Conservation (phyloP, 2,888 invertebrate genomes). For the Heliconius ethilla region DNA sequence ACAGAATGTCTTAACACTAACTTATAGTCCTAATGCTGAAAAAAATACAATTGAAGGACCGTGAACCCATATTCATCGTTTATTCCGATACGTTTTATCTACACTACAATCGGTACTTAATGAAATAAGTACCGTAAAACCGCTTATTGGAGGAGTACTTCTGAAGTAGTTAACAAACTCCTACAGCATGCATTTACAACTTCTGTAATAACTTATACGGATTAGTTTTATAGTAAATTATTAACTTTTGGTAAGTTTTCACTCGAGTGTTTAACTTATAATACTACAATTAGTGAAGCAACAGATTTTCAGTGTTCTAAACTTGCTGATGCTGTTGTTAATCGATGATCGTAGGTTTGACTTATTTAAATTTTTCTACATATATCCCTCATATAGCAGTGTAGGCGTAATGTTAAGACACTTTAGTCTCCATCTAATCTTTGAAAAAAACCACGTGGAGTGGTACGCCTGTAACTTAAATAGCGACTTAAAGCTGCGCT, state of each 20-base stretch:
- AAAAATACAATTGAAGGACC: too few relatives aligned
- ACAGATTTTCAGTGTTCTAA: background rate
- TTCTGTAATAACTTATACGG: background rate
- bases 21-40: too few relatives aligned
- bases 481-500: too few relatives aligned
- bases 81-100: background rate
- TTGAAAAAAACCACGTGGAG: too few relatives aligned
- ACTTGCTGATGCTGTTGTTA: too few relatives aligned
- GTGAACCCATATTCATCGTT: background rate
- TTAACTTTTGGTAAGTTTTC: constrained; percentile 5
- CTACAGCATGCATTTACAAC: background rate
- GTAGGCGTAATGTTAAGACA: too few relatives aligned
- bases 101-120: background rate
- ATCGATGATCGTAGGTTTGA: too few relatives aligned
- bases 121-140: background rate
- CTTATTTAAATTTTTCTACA: too few relatives aligned
- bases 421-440: too few relatives aligned
- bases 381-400: too few relatives aligned
- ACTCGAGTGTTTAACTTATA: background rate
- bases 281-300: constrained; percentile 1
- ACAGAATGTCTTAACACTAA: background rate
- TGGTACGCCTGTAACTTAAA: too few relatives aligned
- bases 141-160: background rate
- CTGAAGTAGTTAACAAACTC: constrained; percentile 2
- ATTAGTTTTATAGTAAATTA: constrained; percentile 4